phyloP scores from a whole-genome alignment of 2,113 vertebrate genomes.

The Morone chrysops region DNA sequence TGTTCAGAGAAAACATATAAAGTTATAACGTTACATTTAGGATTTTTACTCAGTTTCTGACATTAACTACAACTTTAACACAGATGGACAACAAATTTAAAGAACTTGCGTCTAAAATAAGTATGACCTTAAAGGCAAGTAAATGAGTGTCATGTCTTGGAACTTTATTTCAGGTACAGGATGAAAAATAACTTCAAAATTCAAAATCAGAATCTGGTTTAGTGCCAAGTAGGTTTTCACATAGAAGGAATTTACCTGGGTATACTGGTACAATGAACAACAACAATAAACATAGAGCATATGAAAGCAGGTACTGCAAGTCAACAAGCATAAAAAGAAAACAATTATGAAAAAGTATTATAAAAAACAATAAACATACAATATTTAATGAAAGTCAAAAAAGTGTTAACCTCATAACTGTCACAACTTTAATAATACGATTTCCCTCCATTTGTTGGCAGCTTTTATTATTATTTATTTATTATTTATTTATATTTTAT shows the following conservation, averaged over 20 bases:
- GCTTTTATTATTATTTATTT: neutral
- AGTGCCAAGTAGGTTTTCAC: too few species aligned
- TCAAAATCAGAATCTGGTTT: too few species aligned
- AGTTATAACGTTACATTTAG: neutral
- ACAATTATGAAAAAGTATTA: too few species aligned
- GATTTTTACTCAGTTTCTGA: neutral
- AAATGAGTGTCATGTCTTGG: neutral
- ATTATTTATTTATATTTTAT: too few species aligned
- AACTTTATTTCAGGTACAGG: neutral
- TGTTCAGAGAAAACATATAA: neutral
- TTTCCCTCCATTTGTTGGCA: neutral
- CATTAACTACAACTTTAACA: neutral
- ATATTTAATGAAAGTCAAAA: neutral
- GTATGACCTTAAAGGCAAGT: neutral
- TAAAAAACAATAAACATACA: too few species aligned
- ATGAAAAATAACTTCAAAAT: neutral
- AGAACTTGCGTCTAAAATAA: neutral
- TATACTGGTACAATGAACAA: too few species aligned
- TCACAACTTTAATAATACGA: fast-evolving
- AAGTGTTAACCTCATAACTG: neutral
- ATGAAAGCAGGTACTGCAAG: too few species aligned
- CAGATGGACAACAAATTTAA: neutral
- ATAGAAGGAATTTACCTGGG: too few species aligned
- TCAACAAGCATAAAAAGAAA: too few species aligned
- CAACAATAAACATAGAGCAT: too few species aligned